Conservation (phyloP, 2,888 invertebrate species). For the Microdon myrmicae region DNA sequence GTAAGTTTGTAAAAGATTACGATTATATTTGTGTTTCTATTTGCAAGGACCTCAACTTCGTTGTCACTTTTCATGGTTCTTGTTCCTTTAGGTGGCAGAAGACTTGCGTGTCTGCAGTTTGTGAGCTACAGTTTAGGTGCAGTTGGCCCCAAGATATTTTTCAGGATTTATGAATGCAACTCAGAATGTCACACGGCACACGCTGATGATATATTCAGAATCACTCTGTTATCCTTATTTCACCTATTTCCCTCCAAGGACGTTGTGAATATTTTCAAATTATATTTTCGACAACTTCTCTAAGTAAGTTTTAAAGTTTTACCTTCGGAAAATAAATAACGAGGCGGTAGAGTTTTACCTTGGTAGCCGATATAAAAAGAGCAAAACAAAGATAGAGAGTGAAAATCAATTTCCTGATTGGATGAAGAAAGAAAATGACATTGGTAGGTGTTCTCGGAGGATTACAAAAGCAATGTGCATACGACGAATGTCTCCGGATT, state of each 20-base stretch:
- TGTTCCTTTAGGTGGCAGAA: constrained; percentile 1
- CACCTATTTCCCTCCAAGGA: too few relatives aligned
- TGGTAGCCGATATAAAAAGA: neutral
- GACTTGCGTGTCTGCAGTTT: neutral
- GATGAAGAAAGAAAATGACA: constrained; percentile 13
- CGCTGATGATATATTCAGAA: too few relatives aligned
- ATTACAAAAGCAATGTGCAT: too few relatives aligned
- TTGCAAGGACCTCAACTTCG: constrained; percentile 20
- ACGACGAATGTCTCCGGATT: too few relatives aligned
- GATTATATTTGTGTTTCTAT: constrained; percentile 23
- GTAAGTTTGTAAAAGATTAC: constrained; percentile 27
- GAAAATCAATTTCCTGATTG: constrained; percentile 43
- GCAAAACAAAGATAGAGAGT: neutral
- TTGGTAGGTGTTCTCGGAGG: too few relatives aligned
- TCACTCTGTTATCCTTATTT: too few relatives aligned
- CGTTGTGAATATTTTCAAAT: constrained; percentile 31
- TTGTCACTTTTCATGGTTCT: constrained; percentile 1
- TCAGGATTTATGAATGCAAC: constrained; percentile 22
- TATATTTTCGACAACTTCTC: constrained; percentile 23
- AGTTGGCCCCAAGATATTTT: constrained; percentile 14
- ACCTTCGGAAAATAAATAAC: neutral
- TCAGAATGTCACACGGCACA: too few relatives aligned
- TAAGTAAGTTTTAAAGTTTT: neutral
- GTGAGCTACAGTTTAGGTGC: constrained; percentile 9
- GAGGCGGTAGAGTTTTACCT: neutral